Conservation (phyloP, 2,888 invertebrate genomes). For the Ophioninae sp. region DNA sequence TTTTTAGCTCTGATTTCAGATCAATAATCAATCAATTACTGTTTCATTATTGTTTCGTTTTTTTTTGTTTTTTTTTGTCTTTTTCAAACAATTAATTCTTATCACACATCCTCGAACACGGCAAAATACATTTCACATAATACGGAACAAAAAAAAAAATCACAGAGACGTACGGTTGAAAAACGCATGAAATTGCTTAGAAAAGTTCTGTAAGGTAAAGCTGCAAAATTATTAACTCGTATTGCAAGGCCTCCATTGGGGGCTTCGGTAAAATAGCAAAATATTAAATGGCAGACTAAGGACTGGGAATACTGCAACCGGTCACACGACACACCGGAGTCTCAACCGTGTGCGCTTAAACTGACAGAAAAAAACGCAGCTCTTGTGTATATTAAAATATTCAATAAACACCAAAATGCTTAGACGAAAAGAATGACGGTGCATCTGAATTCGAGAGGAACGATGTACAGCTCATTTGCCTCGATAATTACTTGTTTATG, state of each 20-base stretch:
- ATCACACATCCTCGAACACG: conserved; percentile 34
- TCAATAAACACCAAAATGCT: background rate
- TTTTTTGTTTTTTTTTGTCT: background rate
- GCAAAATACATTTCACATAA: conserved; percentile 31
- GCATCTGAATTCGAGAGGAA: background rate
- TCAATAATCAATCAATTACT: conserved; percentile 39
- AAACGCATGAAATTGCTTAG: conserved; percentile 5
- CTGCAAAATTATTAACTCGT: conserved; percentile 14
- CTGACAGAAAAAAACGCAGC: background rate
- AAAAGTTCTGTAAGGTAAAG: conserved; percentile 3
- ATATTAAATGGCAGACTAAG: conserved; percentile 51
- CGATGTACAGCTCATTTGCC: background rate
- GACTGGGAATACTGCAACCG: conserved; percentile 55
- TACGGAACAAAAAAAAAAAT: conserved; percentile 30
- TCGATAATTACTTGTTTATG: conserved; percentile 14
- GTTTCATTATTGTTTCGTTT: conserved; percentile 7
- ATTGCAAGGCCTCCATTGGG: conserved; percentile 11
- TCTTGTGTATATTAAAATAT: background rate
- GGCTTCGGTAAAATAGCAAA: conserved; percentile 19
- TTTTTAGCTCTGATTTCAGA: conserved; percentile 32
- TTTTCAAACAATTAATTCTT: conserved; percentile 15
- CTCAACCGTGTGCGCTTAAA: conserved; percentile 15
- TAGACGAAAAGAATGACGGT: background rate
- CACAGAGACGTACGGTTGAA: conserved; percentile 3
- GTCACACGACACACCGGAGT: conserved; percentile 29